Base-by-base conservation (phyloP, 2,797 vertebrate species). In the Mormyrops attenuatus region DNA sequence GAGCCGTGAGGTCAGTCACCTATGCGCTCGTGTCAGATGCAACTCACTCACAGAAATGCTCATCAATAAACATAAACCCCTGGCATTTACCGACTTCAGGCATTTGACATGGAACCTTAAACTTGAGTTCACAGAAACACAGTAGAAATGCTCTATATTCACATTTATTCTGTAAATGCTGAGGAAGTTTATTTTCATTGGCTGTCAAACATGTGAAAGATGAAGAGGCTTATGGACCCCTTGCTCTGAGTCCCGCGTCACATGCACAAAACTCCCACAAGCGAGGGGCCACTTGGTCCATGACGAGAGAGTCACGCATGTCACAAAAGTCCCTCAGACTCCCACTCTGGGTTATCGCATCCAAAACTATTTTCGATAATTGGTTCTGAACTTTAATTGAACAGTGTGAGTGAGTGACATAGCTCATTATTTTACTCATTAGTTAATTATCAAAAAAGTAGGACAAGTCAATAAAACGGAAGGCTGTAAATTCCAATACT, bases 401-500 rank as follows among this genome's bases (percentile, higher is more conserved):
- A 98, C 98, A 97, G 97, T 98, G 97, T 96, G 97, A 98, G 97
- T 98, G 97, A 97, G 98, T 97, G 98, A 97, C 98, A 98, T 98
- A 99, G 98, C 98, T 99, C 98, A 99, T 99, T 99, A 99, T 97
- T 98, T 98, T 98, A 97, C 98, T 98, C 98, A 98, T 99, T 99
- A 99, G 98, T 99, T 99, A 99, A 99, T 99, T 99, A 99, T 99
- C 97, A 96, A 97, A 98, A 97, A 99, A 99, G 97, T 99, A 98
- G 97, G 97, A 99, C 98, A 99, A 99, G 98, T 99, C 98, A 99
- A 99, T 99, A 99, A 99, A 99, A 99, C 96, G 97, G 97, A 99
- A 98, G 97, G 98, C 96, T 97, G 98, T 99, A 99, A 99, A 99
- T 99, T 99, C 97, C 96, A 96, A 97, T 98, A 98, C 98, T 99